Conservation (phyloP, 1,140 invertebrate species). For the Cotesia chilonis region DNA sequence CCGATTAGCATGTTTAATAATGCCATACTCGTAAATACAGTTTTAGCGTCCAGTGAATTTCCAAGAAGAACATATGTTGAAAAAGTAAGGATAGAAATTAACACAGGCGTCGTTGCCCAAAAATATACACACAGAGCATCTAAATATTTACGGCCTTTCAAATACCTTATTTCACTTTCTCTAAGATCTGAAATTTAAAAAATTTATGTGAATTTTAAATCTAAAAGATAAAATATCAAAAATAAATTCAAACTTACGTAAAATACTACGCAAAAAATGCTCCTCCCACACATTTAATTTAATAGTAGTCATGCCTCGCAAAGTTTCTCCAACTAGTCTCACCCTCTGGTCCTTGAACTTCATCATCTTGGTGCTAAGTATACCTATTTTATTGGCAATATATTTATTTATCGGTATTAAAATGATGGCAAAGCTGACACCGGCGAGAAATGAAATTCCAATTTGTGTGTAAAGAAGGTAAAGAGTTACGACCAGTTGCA, state of each 20-base stretch:
- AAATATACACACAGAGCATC: constrained; percentile 99
- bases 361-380: constrained; percentile 90
- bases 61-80: constrained; percentile 86
- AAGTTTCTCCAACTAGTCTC: constrained; percentile 86
- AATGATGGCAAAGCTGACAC: constrained; percentile 84
- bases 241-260: constrained; percentile 54
- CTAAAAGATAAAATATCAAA: constrained; percentile 26
- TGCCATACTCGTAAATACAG: constrained; percentile 93
- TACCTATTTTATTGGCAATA: constrained; percentile 89
- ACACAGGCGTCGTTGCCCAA: constrained; percentile 98
- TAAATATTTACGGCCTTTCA: constrained; percentile 91
- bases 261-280: constrained; percentile 74
- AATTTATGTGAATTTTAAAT: constrained; percentile 23
- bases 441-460: constrained; percentile 89
- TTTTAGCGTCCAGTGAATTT: constrained; percentile 83
- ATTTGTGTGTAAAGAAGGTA: constrained; percentile 88
- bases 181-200: constrained; percentile 69
- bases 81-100: constrained; percentile 94
- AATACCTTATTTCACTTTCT: constrained; percentile 76
- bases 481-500: constrained; percentile 85
- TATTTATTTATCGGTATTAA: constrained; percentile 95
- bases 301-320: constrained; percentile 87
- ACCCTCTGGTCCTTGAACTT: constrained; percentile 89
- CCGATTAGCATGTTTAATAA: constrained; percentile 95
- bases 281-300: constrained; percentile 96